Evolutionary conservation across 2,888 invertebrate species (phyloP), one percentile per base, ranked within the genome.

Genomic region (Allophyes oxyacanthae): DNA sequence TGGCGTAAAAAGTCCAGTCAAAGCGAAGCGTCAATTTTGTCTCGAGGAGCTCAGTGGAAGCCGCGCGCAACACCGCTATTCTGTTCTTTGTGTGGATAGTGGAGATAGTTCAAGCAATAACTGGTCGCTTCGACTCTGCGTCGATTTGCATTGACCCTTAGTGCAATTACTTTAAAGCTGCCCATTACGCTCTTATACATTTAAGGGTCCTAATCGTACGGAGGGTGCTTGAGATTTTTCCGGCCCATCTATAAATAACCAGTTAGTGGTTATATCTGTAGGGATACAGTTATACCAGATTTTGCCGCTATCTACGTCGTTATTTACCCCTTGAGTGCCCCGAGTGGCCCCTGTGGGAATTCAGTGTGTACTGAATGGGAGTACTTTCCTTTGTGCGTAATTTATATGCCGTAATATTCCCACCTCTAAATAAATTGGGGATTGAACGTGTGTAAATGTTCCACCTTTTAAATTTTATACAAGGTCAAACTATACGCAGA

Each of bases 291-390:
- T 52, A 28, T 37, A 33, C 14, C 32, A 45, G 52, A 63, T 70
- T 54, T 44, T 11, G 42, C 26, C 26, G 14, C 56, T 56, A 54
- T 73, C 51, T 56, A 2, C 25, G 9, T 41, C 38, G 37, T 59
- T 60, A 69, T 69, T 59, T 62, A 69, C 54, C 51, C 49, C 55
- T 54, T 52, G 56, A 71, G 66, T 54, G 37, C 51, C 11, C 28
- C 32, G 13, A 26, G 59, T 46, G 44, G 40, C 28, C 30, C 28
- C 41, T 36, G 9, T 32, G 52, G 52, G 42, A 46, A 70, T 59
- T 40, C 36, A 15, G 25, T 26, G 46, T 43, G 26, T 38, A 41
- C 34, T 15, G 44, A 56, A 71, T 53, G 37, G 50, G 11, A 56
- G 49, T 56, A 60, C 34, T 48, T 56, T 66, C 32, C 49, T 71